phyloP scores from a whole-genome alignment of 2,113 vertebrate genomes.

The Dicerorhinus sumatrensis region DNA sequence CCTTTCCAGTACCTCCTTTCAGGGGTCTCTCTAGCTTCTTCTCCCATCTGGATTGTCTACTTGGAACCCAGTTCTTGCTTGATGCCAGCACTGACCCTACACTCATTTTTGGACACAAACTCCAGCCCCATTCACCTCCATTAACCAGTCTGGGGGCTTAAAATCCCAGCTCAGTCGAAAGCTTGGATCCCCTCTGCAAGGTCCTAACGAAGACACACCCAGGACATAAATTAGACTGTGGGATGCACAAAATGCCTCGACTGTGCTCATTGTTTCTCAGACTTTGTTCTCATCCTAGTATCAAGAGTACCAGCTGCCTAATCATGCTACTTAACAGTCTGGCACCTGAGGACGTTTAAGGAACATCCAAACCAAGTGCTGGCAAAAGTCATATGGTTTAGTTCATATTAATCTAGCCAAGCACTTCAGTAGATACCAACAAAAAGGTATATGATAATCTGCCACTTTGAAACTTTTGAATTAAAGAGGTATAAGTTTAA shows the following conservation, averaged over 20 bases:
- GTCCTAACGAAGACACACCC: not conserved
- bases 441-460: not conserved
- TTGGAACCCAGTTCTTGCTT: not conserved
- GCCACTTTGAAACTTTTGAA: not conserved
- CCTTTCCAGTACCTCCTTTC: not conserved
- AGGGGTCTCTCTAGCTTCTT: not conserved
- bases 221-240: not conserved
- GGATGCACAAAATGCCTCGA: not conserved
- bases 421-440: not conserved
- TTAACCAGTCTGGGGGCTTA: not conserved
- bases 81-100: not conserved
- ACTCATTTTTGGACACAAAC: not conserved
- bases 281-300: not conserved
- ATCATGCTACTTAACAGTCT: not conserved
- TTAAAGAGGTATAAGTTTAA: not conserved
- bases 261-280: not conserved
- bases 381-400: slow-evolving; percentile 32
- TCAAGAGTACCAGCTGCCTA: not conserved
- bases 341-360: not conserved
- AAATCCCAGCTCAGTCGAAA: not conserved
- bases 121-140: not conserved
- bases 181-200: not conserved
- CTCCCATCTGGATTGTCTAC: not conserved
- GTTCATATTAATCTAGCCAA: not conserved
- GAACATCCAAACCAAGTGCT: slow-evolving; percentile 3